Evolutionary conservation across 2,797 vertebrate species (phyloP).

Genomic region (Rhynchonycteris naso): DNA sequence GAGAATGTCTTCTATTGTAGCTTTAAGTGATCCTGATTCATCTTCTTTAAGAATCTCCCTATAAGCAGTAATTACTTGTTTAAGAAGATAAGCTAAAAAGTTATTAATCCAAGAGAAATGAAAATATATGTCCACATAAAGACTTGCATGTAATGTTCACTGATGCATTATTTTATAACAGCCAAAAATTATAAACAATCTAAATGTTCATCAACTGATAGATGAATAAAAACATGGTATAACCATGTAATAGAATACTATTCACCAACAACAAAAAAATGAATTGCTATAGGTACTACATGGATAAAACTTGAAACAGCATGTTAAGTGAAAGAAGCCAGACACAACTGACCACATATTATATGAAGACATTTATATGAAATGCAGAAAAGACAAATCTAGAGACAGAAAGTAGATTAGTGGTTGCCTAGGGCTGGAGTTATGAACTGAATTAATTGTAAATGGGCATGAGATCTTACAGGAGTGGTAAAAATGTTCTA

Average conservation of each 20-base stretch:
- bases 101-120: slow-evolving; percentile 4
- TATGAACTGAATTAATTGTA: neutral
- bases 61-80: slow-evolving; percentile 52
- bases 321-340: neutral
- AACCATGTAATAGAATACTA: neutral
- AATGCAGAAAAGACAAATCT: neutral
- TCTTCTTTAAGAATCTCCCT: slow-evolving; percentile 99
- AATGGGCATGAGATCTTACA: neutral
- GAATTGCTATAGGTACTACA: neutral
- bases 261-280: slow-evolving; percentile 8
- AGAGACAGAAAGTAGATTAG: neutral
- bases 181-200: neutral
- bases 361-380: neutral
- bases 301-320: neutral
- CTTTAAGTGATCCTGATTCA: slow-evolving; percentile 96
- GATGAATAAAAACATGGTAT: neutral
- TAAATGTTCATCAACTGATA: neutral
- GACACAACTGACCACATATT: neutral
- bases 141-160: neutral
- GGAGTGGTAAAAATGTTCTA: slow-evolving; percentile 14
- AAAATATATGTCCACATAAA: slow-evolving; percentile 8
- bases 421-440: neutral
- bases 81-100: slow-evolving; percentile 58
- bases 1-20: slow-evolving; percentile 96
- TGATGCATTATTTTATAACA: neutral